Conservation (phyloP, 2,888 invertebrate genomes). For the Machimus rusticus region DNA sequence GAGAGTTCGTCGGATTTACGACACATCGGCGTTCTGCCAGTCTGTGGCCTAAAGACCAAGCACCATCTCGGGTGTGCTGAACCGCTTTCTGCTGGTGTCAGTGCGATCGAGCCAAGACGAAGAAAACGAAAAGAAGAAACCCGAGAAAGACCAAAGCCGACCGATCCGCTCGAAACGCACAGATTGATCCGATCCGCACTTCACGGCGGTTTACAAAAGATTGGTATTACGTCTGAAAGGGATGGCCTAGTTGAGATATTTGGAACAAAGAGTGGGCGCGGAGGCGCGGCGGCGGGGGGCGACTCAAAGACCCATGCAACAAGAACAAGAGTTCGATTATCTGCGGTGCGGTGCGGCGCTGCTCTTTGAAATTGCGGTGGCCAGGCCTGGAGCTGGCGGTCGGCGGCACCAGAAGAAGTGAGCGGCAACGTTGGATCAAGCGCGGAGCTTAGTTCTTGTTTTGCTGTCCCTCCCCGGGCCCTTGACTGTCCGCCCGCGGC, state of each 20-base stretch:
- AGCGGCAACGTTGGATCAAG: slow-evolving; percentile 15
- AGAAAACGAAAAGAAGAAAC: neutral
- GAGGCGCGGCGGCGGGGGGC: neutral
- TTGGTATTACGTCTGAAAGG: neutral
- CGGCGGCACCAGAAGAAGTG: neutral
- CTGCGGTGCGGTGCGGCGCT: slow-evolving; percentile 26
- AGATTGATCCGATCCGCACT: slow-evolving; percentile 36
- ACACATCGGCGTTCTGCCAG: neutral
- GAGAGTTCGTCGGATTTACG: neutral
- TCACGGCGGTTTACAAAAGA: slow-evolving; percentile 30
- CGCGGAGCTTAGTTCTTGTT: neutral
- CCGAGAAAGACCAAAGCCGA: slow-evolving; percentile 4
- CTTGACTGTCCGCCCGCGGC: neutral
- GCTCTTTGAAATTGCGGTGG: slow-evolving; percentile 23
- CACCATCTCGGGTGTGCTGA: neutral
- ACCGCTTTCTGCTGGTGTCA: neutral
- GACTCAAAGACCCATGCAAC: neutral
- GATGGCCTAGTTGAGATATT: slow-evolving; percentile 2
- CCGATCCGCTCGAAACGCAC: neutral
- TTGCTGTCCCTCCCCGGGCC: neutral
- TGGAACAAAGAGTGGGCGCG: neutral
- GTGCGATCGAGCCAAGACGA: neutral
- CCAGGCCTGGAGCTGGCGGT: neutral
- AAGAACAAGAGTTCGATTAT: slow-evolving; percentile 28
- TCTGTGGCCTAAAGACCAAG: neutral